Conservation (phyloP, 2,888 invertebrate genomes). For the Nephrotoma flavescens region DNA sequence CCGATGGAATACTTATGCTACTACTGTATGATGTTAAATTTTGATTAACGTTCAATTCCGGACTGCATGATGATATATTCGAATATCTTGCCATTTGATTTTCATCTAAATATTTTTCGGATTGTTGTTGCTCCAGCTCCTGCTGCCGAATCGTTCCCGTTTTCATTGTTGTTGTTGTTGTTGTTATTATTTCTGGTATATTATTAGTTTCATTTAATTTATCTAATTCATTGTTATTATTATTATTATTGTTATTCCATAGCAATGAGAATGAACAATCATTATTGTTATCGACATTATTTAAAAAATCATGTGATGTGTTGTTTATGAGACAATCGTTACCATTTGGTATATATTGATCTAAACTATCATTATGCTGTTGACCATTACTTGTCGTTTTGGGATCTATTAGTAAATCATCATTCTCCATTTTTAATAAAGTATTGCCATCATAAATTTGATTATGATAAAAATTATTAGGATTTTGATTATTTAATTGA, state of each 20-base stretch:
- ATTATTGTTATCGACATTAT: not conserved
- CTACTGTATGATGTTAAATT: not conserved
- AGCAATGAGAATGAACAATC: not conserved
- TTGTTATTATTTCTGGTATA: not conserved
- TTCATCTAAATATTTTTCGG: not conserved
- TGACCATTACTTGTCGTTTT: not conserved
- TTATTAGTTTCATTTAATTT: not conserved
- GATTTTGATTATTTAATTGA: not conserved
- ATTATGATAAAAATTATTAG: not conserved
- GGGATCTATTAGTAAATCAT: not conserved
- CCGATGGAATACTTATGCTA: not conserved
- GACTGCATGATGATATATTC: constrained; percentile 1
- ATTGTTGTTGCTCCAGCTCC: not conserved
- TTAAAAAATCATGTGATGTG: not conserved
- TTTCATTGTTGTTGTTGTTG: not conserved
- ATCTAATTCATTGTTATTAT: not conserved
- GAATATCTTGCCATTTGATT: constrained; percentile 1
- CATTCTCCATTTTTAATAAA: not conserved
- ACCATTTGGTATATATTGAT: not conserved
- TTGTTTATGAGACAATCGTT: not conserved
- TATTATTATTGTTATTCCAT: not conserved
- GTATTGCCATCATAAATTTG: not conserved
- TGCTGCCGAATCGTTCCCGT: not conserved
- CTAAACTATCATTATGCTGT: not conserved
- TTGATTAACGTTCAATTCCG: not conserved